A percentile compares a stretch with the other conserved stretches of the same genome.
Evolutionary conservation across 2,888 invertebrate genomes (phyloP).

Genomic region (Romanomermis culicivorax): DNA sequence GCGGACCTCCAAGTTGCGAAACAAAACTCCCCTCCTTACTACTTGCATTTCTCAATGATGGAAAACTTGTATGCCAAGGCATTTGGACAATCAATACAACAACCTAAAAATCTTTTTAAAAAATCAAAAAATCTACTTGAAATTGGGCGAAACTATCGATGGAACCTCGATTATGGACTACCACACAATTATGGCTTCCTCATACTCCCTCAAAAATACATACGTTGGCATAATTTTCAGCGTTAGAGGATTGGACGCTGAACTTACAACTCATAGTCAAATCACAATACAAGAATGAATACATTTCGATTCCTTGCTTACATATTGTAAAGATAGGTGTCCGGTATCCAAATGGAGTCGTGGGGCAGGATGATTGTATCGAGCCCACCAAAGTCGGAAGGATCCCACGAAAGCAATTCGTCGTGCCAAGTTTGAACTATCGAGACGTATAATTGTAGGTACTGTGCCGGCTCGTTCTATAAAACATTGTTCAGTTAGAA

Average conservation of each 20-base stretch:
- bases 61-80: too few relatives aligned
- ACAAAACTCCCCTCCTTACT: too few relatives aligned
- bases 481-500: neutral
- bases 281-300: neutral
- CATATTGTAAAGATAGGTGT: slow-evolving; percentile 25
- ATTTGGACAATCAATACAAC: too few relatives aligned
- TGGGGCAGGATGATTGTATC: slow-evolving; percentile 16
- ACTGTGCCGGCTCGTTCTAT: slow-evolving; percentile 24
- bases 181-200: too few relatives aligned
- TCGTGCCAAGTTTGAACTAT: slow-evolving; percentile 33
- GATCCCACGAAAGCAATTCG: slow-evolving; percentile 32
- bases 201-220: too few relatives aligned
- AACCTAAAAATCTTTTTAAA: too few relatives aligned
- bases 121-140: too few relatives aligned
- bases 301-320: too few relatives aligned
- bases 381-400: slow-evolving; percentile 26
- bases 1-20: too few relatives aligned
- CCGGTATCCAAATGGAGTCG: slow-evolving; percentile 26
- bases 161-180: too few relatives aligned
- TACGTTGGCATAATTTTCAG: neutral
- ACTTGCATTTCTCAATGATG: too few relatives aligned
- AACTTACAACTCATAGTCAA: neutral
- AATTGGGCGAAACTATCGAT: too few relatives aligned
- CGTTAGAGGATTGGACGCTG: neutral
- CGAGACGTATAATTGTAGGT: slow-evolving; percentile 25